Evolutionary conservation across 2,888 invertebrate genomes (phyloP).

Genomic region (Microplitis deprimator): DNA sequence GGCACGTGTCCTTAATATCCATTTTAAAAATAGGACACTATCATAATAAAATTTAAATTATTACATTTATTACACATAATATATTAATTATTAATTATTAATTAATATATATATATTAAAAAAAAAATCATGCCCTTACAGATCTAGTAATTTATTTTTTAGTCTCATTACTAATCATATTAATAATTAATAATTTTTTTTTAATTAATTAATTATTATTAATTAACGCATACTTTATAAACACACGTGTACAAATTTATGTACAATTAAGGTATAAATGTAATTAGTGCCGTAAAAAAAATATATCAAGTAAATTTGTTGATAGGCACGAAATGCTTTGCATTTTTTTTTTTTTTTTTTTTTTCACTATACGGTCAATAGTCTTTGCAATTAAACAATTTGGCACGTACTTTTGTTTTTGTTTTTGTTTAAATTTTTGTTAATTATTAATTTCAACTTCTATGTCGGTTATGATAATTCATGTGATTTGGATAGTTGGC

Average conservation of each 20-base stretch:
- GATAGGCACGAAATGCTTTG: not conserved
- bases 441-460: slow-evolving; percentile 53
- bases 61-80: slow-evolving; percentile 29
- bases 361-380: not conserved
- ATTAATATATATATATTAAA: slow-evolving; percentile 36
- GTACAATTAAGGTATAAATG: not conserved
- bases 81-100: slow-evolving; percentile 28
- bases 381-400: not conserved
- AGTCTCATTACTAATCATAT: not conserved
- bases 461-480: slow-evolving; percentile 57
- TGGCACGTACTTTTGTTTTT: slow-evolving; percentile 28
- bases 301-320: not conserved
- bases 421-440: not conserved
- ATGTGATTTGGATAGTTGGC: slow-evolving; percentile 45
- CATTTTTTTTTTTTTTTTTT: not conserved
- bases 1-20: slow-evolving; percentile 55
- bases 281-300: not conserved
- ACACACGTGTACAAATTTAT: slow-evolving; percentile 1
- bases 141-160: slow-evolving; percentile 23
- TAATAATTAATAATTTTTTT: too few species aligned
- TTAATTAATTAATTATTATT: not conserved
- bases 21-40: slow-evolving; percentile 47
- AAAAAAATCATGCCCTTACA: slow-evolving; percentile 21
- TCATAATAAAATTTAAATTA: not conserved
- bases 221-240: not conserved